phyloP scores from a whole-genome alignment of 2,888 invertebrate genomes.

The Cephus rjabovi region DNA sequence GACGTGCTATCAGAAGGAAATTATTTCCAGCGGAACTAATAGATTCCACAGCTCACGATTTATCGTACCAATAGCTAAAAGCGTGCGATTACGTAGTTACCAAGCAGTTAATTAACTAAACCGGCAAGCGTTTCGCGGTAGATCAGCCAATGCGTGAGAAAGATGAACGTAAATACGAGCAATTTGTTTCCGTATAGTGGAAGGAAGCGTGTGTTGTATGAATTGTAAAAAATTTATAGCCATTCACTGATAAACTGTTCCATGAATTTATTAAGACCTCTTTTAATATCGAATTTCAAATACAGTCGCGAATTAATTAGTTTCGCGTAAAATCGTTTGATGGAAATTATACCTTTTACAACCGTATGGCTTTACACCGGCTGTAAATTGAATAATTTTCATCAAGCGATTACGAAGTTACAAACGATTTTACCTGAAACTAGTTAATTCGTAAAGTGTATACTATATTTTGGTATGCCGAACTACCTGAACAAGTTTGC shows the following conservation, averaged over 20 bases:
- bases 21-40: not conserved
- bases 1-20: not conserved
- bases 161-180: constrained; percentile 31
- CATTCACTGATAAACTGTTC: not conserved
- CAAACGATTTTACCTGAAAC: not conserved
- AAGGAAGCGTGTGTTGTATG: not conserved
- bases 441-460: not conserved
- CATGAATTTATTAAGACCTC: too few species aligned
- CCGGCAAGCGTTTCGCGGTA: constrained; percentile 20
- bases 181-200: constrained; percentile 20
- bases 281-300: too few species aligned
- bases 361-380: too few species aligned
- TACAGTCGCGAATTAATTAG: too few species aligned
- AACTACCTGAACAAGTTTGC: not conserved
- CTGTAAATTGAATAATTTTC: not conserved
- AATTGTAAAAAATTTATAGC: not conserved
- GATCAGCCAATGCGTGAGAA: constrained; percentile 23
- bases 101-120: constrained; percentile 39
- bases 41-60: constrained; percentile 29
- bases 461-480: not conserved
- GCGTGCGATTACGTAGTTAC: constrained; percentile 11
- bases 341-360: too few species aligned
- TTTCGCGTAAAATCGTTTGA: too few species aligned
- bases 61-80: constrained; percentile 19
- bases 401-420: not conserved